Evolutionary conservation across 2,113 vertebrate species (phyloP).

Genomic region (Zosterops pallidus): DNA sequence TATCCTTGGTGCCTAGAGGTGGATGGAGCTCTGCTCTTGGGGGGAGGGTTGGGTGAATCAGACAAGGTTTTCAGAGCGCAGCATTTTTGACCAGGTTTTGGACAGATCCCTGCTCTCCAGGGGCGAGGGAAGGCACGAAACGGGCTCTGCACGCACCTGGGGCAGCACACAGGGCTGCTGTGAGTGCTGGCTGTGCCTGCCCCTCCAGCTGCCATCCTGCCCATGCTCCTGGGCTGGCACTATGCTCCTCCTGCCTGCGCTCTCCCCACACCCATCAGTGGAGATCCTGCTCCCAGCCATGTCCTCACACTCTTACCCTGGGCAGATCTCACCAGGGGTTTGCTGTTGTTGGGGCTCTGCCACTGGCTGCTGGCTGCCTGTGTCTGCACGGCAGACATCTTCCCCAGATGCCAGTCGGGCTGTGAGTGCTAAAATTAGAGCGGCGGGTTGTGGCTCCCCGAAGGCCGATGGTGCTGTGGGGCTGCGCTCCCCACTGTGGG

Average conservation of each 20-base stretch:
- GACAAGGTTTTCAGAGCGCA: background rate
- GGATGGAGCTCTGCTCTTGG: background rate
- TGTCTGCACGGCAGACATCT: background rate
- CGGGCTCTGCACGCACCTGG: background rate
- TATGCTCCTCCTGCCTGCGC: background rate
- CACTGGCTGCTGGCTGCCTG: background rate
- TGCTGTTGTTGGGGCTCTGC: slow-evolving; percentile 1
- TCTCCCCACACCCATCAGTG: fast-evolving
- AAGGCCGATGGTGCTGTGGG: fast-evolving
- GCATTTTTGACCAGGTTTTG: background rate
- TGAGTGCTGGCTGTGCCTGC: background rate
- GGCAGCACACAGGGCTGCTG: fast-evolving
- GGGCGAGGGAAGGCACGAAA: background rate
- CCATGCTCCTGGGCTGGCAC: background rate
- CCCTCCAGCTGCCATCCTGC: background rate
- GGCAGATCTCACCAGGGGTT: background rate
- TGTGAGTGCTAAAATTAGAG: background rate
- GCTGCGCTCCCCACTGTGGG: fast-evolving
- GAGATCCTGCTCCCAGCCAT: background rate
- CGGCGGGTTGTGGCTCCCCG: background rate
- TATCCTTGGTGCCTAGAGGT: background rate
- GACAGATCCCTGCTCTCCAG: background rate
- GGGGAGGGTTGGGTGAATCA: background rate
- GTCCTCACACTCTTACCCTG: background rate
- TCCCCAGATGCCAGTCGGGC: slow-evolving; percentile 3